These are phyloP conservation scores for Drosophila ercepeae DNA, from an alignment of 1,140 invertebrate genomes.

Conservation along the genomic window DNA sequence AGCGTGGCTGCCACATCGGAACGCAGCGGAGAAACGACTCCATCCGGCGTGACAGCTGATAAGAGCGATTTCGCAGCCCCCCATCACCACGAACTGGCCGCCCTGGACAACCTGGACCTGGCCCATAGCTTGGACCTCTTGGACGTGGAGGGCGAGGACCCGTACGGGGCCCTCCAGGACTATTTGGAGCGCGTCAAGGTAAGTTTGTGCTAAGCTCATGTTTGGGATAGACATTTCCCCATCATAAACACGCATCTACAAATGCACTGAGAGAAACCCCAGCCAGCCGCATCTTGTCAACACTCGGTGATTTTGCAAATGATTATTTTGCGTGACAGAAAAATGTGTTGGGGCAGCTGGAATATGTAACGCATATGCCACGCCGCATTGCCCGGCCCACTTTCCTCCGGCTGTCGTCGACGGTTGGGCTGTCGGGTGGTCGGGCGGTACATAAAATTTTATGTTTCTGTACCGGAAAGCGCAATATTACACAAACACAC, in stretches of 20 bases:
- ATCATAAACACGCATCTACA: conserved; percentile 13
- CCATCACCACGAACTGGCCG: conserved; percentile 76
- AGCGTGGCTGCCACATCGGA: conserved; percentile 44
- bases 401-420: conserved; percentile 33
- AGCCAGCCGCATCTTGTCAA: conserved; percentile 51
- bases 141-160: conserved; percentile 78
- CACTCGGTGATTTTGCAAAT: conserved; percentile 75
- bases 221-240: conserved; percentile 11
- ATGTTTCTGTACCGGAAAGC: conserved; percentile 79
- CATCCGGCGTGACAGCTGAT: conserved; percentile 75
- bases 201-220: conserved; percentile 24
- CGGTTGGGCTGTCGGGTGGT: conserved; percentile 55
- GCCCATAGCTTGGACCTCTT: conserved; percentile 72
- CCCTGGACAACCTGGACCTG: conserved; percentile 76
- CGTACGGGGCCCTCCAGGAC: conserved; percentile 72
- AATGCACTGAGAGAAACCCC: conserved; percentile 6
- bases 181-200: conserved; percentile 82
- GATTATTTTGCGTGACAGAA: conserved; percentile 81
- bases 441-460: conserved; percentile 72
- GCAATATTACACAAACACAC: conserved; percentile 63
- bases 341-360: conserved; percentile 66
- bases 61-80: no score
- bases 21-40: conserved; percentile 19
- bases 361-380: conserved; percentile 78
- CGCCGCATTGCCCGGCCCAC: conserved; percentile 69